Evolutionary conservation across 2,888 invertebrate genomes (phyloP).

Genomic region (Agriopis marginaria): DNA sequence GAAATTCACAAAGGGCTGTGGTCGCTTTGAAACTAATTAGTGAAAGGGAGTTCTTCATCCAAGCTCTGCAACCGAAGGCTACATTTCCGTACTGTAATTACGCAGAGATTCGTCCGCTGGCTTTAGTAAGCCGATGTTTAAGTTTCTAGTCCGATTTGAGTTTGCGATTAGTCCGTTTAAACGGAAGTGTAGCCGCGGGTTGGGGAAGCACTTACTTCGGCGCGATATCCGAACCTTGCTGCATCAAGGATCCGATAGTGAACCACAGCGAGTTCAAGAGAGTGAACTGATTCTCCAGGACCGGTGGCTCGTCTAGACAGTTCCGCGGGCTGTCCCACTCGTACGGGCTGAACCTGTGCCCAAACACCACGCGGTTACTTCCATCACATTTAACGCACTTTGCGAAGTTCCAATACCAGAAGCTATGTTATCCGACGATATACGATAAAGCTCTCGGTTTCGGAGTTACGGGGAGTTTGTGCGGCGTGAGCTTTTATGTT

Average conservation of each 20-base stretch:
- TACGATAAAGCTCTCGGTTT: slow-evolving; percentile 15
- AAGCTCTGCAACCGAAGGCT: slow-evolving; percentile 73
- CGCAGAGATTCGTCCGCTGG: slow-evolving; percentile 50
- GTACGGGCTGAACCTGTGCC: slow-evolving; percentile 94
- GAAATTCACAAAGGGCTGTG: slow-evolving; percentile 82
- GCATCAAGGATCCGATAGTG: slow-evolving; percentile 96
- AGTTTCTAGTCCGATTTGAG: slow-evolving; percentile 34
- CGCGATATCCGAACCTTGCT: slow-evolving; percentile 96
- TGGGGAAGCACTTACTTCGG: slow-evolving; percentile 91
- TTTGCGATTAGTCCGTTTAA: slow-evolving; percentile 37
- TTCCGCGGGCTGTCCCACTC: slow-evolving; percentile 97
- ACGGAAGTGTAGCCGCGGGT: slow-evolving; percentile 69
- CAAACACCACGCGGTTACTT: slow-evolving; percentile 68
- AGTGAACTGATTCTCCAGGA: slow-evolving; percentile 96
- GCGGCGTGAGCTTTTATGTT: slow-evolving; percentile 29
- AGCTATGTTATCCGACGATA: slow-evolving; percentile 12
- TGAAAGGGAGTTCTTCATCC: slow-evolving; percentile 73
- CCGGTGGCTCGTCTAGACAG: slow-evolving; percentile 93
- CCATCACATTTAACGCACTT: slow-evolving; percentile 41
- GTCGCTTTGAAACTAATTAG: slow-evolving; percentile 84
- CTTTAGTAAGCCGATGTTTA: slow-evolving; percentile 37
- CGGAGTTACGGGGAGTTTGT: slow-evolving; percentile 15
- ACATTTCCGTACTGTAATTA: slow-evolving; percentile 70
- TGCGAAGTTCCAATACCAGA: slow-evolving; percentile 41
- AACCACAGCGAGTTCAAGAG: slow-evolving; percentile 98